Evolutionary conservation across 2,797 vertebrate genomes (phyloP).

Genomic region (Cirrhinus mrigala): DNA sequence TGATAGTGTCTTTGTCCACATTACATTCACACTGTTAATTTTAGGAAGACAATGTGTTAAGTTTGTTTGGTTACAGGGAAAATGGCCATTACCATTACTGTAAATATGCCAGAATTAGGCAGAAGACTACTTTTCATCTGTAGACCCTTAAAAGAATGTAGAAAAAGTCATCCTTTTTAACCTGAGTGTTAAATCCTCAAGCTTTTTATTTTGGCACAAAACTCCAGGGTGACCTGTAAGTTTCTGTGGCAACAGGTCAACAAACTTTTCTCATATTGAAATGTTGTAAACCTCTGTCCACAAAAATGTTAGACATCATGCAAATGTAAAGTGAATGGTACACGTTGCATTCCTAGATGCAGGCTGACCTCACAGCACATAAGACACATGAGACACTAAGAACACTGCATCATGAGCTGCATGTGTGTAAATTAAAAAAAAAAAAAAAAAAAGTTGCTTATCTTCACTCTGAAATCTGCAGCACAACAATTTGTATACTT

Average conservation of each 20-base stretch:
- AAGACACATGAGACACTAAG: background rate
- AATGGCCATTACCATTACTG: background rate
- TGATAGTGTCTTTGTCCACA: background rate
- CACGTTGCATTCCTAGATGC: background rate
- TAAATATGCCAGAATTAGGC: background rate
- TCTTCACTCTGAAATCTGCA: background rate
- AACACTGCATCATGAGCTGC: background rate
- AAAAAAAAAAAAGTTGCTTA: background rate
- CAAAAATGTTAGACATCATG: background rate
- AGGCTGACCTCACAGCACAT: background rate
- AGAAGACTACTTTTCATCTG: too few relatives aligned
- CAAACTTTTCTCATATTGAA: background rate
- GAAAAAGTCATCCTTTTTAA: background rate
- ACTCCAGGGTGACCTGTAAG: background rate
- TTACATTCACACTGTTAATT: background rate
- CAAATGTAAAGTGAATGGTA: background rate
- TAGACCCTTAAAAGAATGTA: background rate
- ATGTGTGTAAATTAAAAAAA: background rate
- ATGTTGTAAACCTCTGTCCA: background rate
- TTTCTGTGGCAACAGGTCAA: background rate
- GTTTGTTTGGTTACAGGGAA: background rate
- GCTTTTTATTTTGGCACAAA: background rate
- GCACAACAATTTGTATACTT: background rate
- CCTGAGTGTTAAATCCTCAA: background rate
- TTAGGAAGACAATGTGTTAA: background rate